These are phyloP conservation scores for Labeo catla DNA, from an alignment of 2,113 vertebrate species.

Conservation along the genomic window DNA sequence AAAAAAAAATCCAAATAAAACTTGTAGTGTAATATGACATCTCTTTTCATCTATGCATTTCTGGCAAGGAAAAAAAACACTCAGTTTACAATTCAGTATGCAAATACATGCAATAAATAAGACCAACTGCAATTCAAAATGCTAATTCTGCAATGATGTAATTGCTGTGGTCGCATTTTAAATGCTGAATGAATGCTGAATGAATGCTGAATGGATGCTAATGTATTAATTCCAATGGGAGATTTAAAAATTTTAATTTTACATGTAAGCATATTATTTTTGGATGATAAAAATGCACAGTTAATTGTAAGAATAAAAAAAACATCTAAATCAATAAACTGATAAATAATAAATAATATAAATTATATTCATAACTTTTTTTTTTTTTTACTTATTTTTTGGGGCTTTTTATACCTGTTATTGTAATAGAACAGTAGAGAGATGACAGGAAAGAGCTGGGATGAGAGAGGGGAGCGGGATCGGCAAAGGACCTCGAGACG, in stretches of 20 bases:
- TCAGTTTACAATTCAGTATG: neutral
- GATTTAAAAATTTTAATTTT: neutral
- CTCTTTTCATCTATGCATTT: neutral
- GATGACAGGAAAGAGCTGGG: too few relatives aligned
- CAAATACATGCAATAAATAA: neutral
- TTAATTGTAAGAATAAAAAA: neutral
- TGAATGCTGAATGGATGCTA: neutral
- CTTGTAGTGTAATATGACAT: neutral
- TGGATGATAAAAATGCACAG: neutral
- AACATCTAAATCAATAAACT: neutral
- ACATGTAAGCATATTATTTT: neutral
- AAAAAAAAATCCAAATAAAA: neutral
- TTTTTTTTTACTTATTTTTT: too few relatives aligned
- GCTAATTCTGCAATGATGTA: neutral
- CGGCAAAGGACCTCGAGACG: too few relatives aligned
- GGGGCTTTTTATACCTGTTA: too few relatives aligned
- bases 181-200: neutral
- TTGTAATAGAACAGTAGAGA: too few relatives aligned
- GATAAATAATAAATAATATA: neutral
- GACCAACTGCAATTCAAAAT: neutral
- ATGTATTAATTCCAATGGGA: neutral
- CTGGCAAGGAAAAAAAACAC: neutral
- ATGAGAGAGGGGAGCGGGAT: too few relatives aligned
- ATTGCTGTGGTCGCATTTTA: neutral
- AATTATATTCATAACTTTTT: too few relatives aligned